Evolutionary conservation across 2,888 invertebrate genomes (phyloP).

Genomic region (Cosmorhoe ocellata): DNA sequence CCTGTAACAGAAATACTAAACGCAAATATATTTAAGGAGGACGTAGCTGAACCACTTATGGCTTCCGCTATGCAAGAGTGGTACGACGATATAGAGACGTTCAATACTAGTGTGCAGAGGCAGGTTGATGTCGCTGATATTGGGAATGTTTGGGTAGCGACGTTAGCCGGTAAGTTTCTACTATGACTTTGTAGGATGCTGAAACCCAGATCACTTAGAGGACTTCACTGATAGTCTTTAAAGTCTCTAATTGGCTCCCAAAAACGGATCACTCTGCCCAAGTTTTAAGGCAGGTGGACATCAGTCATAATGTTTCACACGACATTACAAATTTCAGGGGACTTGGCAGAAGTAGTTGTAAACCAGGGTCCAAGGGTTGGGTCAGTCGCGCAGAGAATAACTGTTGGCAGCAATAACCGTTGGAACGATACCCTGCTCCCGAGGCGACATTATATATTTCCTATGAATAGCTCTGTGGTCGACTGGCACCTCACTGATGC

Average conservation of each 20-base stretch:
- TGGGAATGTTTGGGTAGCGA: constrained; percentile 84
- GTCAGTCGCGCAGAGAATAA: constrained; percentile 61
- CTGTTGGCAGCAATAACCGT: constrained; percentile 79
- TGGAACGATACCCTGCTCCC: constrained; percentile 87
- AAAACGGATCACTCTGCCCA: too few relatives aligned
- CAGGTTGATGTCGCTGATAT: constrained; percentile 56
- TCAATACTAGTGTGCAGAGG: constrained; percentile 39
- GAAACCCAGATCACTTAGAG: too few relatives aligned
- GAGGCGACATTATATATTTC: constrained; percentile 77
- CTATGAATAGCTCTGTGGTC: constrained; percentile 59
- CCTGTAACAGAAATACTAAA: constrained; percentile 72
- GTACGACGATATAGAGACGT: constrained; percentile 61
- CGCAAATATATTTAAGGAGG: constrained; percentile 65
- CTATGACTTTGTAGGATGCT: background rate
- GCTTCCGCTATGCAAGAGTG: constrained; percentile 64
- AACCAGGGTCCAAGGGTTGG: constrained; percentile 83
- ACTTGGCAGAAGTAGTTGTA: constrained; percentile 85
- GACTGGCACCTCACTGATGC: constrained; percentile 86
- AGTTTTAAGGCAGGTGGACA: background rate
- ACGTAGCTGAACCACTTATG: constrained; percentile 65
- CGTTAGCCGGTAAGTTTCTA: constrained; percentile 75
- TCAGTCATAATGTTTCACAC: too few relatives aligned
- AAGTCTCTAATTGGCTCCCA: too few relatives aligned
- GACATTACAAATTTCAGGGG: constrained; percentile 67
- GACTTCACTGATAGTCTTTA: too few relatives aligned